Percentiles rank a stretch among this genome's conserved stretches.
Evolutionary conservation across 2,797 vertebrate species (phyloP).

Genomic region (Benthosema pterotum): DNA sequence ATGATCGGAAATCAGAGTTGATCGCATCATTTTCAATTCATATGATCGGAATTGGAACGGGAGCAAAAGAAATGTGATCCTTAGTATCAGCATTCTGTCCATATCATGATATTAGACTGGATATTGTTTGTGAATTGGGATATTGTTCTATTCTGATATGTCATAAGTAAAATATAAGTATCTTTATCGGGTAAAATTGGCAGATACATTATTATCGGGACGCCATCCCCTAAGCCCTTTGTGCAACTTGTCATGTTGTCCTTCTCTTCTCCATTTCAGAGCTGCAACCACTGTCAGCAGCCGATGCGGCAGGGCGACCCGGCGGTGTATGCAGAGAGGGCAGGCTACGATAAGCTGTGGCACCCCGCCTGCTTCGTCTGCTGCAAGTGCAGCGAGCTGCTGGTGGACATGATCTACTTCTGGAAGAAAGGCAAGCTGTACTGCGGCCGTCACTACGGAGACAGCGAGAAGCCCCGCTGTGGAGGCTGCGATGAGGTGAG

Average conservation of each 20-base stretch:
- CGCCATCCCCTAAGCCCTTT: too few species aligned
- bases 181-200: too few species aligned
- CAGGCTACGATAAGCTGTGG: slow-evolving; percentile 95
- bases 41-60: too few species aligned
- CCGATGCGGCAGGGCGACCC: slow-evolving; percentile 91
- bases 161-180: too few species aligned
- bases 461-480: slow-evolving; percentile 97
- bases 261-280: slow-evolving; percentile 65
- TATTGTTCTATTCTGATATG: too few species aligned
- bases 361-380: slow-evolving; percentile 96
- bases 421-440: slow-evolving; percentile 94
- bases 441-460: slow-evolving; percentile 97
- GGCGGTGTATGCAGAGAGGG: slow-evolving; percentile 93
- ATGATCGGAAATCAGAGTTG: too few species aligned
- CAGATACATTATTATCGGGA: too few species aligned
- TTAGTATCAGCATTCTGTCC: too few species aligned
- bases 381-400: slow-evolving; percentile 88
- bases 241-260: background rate
- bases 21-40: too few species aligned
- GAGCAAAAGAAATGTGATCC: too few species aligned
- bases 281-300: slow-evolving; percentile 86
- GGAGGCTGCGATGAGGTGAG: slow-evolving; percentile 95
- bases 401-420: slow-evolving; percentile 99
- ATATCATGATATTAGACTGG: too few species aligned
- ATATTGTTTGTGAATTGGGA: too few species aligned